These are phyloP conservation scores for Cephus nigrinus DNA, from an alignment of 2,888 invertebrate genomes.

Conservation along the genomic window DNA sequence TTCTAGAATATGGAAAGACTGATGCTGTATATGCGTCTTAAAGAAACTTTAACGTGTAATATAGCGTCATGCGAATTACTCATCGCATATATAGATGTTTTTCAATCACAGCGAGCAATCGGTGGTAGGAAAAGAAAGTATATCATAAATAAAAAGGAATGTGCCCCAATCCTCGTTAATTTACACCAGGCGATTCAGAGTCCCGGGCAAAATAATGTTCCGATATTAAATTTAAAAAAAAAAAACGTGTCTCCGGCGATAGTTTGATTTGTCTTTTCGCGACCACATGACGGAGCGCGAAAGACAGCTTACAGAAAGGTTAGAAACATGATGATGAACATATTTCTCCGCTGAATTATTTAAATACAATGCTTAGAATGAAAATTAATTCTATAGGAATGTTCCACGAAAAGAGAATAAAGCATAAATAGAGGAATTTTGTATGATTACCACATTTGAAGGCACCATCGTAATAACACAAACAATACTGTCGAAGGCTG, in stretches of 20 bases:
- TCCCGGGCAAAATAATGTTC: neutral
- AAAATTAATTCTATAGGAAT: neutral
- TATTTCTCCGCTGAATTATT: neutral
- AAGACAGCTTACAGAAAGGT: neutral
- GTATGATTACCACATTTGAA: slow-evolving; percentile 38
- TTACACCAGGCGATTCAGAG: neutral
- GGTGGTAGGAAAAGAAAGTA: neutral
- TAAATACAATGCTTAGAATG: neutral
- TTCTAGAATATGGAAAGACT: neutral
- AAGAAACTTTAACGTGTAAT: neutral
- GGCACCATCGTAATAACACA: slow-evolving; percentile 39
- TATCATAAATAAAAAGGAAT: neutral
- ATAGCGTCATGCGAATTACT: neutral
- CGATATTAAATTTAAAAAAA: neutral
- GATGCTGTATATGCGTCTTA: neutral
- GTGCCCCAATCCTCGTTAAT: neutral
- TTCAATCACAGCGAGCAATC: neutral
- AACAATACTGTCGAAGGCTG: slow-evolving; percentile 18
- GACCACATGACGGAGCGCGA: neutral
- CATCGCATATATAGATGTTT: neutral
- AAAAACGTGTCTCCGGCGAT: neutral
- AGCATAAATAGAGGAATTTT: neutral
- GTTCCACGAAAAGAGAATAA: neutral
- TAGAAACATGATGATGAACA: neutral
- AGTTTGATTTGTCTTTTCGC: neutral